Evolutionary conservation across 2,888 invertebrate genomes (phyloP).

Genomic region (Lomographa bimaculata): DNA sequence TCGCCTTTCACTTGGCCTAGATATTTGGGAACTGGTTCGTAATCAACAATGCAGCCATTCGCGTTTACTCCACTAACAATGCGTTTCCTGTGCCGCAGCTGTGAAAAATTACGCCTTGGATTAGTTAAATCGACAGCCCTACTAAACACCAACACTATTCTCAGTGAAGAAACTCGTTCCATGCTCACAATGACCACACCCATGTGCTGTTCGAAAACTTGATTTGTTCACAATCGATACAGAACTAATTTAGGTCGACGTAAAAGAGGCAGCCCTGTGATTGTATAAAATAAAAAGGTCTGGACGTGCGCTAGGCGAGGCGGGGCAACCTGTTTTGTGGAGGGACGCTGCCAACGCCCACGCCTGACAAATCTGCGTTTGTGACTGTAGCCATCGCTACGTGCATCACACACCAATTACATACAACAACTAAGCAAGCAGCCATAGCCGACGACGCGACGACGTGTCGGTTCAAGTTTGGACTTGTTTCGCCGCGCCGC

Average conservation of each 20-base stretch:
- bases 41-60: conserved; percentile 64
- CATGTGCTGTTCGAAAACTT: conserved; percentile 17
- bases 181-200: conserved; percentile 17
- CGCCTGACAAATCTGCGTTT: conserved; percentile 78
- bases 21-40: conserved; percentile 79
- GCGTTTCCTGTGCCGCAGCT: conserved; percentile 53
- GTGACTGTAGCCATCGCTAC: conserved; percentile 45
- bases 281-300: conserved; percentile 67
- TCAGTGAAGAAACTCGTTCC: conserved; percentile 22
- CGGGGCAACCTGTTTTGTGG: conserved; percentile 76
- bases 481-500: conserved; percentile 56
- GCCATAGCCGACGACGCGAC: conserved; percentile 15
- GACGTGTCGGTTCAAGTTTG: conserved; percentile 60
- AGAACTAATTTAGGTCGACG: conserved; percentile 26
- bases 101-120: conserved; percentile 36
- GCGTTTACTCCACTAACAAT: conserved; percentile 45
- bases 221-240: conserved; percentile 7
- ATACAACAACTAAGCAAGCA: conserved; percentile 18
- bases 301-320: conserved; percentile 61
- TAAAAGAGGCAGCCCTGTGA: conserved; percentile 60
- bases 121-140: conserved; percentile 27
- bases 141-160: conserved; percentile 18
- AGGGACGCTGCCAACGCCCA: conserved; percentile 64
- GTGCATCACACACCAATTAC: conserved; percentile 36
- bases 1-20: conserved; percentile 82